Conservation (phyloP, 2,888 invertebrate species). For the Odiellus spinosus region DNA sequence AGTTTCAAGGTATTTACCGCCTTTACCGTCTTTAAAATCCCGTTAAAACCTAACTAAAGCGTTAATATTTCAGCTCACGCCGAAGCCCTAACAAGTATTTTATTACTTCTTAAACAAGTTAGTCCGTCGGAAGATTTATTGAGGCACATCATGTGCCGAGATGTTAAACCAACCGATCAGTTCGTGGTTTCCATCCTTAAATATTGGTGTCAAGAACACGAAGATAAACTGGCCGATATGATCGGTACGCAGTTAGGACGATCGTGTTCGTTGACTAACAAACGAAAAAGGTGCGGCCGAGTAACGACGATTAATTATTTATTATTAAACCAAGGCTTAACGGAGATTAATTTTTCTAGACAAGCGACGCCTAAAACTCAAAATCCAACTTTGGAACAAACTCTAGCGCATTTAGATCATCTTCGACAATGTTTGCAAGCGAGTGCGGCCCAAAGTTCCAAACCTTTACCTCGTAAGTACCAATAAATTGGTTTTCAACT, state of each 20-base stretch:
- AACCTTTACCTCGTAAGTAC: conserved; percentile 7
- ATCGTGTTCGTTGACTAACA: conserved; percentile 14
- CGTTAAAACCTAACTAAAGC: too few species aligned
- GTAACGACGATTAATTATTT: too few species aligned
- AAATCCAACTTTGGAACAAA: conserved; percentile 47
- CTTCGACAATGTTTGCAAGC: conserved; percentile 39
- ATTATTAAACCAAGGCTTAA: too few species aligned
- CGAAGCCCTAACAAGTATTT: conserved; percentile 77
- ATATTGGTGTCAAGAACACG: conserved; percentile 54
- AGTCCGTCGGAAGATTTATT: conserved; percentile 34
- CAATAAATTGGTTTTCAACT: too few species aligned
- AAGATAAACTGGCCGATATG: conserved; percentile 20
- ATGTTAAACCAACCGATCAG: conserved; percentile 37
- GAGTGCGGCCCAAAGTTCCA: conserved; percentile 1
- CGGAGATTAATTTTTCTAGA: conserved; percentile 13
- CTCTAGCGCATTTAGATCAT: conserved; percentile 81
- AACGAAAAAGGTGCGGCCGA: conserved; percentile 15
- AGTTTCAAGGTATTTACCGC: conserved; percentile 29
- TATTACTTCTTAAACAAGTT: conserved; percentile 73
- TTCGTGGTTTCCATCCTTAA: conserved; percentile 82
- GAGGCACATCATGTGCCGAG: conserved; percentile 32
- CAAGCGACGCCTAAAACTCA: conserved; percentile 17
- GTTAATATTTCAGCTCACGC: conserved; percentile 57
- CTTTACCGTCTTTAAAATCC: too few species aligned
- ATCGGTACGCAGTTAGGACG: conserved; percentile 18